Evolutionary conservation across 2,797 vertebrate genomes (phyloP).

Genomic region (Phyllotis vaccarum): DNA sequence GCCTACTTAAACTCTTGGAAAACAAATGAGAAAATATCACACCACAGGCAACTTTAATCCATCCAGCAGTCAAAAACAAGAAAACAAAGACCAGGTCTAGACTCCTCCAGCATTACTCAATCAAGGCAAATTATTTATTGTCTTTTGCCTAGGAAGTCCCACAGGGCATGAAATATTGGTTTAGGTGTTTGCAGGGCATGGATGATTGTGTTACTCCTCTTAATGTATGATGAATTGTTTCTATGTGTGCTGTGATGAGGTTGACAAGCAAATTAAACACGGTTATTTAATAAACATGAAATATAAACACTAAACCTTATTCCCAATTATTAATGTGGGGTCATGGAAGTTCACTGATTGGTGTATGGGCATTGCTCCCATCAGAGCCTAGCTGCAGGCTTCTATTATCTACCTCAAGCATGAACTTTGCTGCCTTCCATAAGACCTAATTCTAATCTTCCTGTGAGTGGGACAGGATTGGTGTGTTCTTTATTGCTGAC

Average conservation of each 20-base stretch:
- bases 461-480: not conserved
- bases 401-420: not conserved
- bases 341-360: not conserved
- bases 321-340: not conserved
- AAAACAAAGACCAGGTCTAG: constrained; percentile 64
- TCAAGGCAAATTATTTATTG: constrained; percentile 73
- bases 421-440: not conserved
- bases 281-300: constrained; percentile 68
- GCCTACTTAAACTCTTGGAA: constrained; percentile 51
- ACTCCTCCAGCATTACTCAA: constrained; percentile 63
- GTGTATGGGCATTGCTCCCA: not conserved
- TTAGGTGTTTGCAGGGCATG: constrained; percentile 67
- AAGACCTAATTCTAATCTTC: not conserved
- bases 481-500: not conserved
- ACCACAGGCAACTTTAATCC: constrained; percentile 53
- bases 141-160: constrained; percentile 69
- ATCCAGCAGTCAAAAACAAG: constrained; percentile 52
- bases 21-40: constrained; percentile 71
- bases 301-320: constrained; percentile 30
- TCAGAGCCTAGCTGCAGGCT: not conserved
- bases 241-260: constrained; percentile 49
- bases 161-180: constrained; percentile 73
- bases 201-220: constrained; percentile 59
- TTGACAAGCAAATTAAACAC: constrained; percentile 61
- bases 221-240: constrained; percentile 66